Conservation (phyloP, 2,797 vertebrate genomes). For the Furcifer pardalis region DNA sequence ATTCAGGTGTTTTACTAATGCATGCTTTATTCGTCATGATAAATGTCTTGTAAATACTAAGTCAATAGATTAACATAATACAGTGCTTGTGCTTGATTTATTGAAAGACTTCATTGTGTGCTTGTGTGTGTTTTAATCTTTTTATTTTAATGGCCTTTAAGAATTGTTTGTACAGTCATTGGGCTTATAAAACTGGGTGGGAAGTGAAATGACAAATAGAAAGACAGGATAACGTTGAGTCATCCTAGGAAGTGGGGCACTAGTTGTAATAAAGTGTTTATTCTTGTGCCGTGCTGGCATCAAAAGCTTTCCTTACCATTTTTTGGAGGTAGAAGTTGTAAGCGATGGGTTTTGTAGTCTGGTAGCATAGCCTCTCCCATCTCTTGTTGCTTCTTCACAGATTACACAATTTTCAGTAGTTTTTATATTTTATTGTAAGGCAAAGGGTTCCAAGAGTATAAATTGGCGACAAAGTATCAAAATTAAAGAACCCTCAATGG, state of each 20-base stretch:
- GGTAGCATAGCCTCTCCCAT: no score
- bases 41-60: neutral
- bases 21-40: neutral
- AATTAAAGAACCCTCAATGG: no score
- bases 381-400: no score
- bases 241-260: neutral
- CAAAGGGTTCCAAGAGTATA: no score
- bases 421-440: no score
- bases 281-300: neutral
- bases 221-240: neutral
- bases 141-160: constrained; percentile 26
- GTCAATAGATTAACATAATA: neutral
- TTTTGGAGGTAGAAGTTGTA: neutral
- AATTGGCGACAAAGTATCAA: no score
- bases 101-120: neutral
- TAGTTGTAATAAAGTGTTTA: constrained; percentile 1
- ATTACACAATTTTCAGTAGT: no score
- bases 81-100: neutral
- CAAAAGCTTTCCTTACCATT: neutral
- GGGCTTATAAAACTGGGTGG: neutral
- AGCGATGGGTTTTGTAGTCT: no score
- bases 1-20: neutral
- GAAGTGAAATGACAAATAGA: neutral
- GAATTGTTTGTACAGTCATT: constrained; percentile 14
- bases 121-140: neutral